A percentile compares a stretch with the other conserved stretches of the same genome.
These are phyloP conservation scores for Pseudopipra pipra DNA, from an alignment of 2,113 vertebrate genomes.

Conservation along the genomic window DNA sequence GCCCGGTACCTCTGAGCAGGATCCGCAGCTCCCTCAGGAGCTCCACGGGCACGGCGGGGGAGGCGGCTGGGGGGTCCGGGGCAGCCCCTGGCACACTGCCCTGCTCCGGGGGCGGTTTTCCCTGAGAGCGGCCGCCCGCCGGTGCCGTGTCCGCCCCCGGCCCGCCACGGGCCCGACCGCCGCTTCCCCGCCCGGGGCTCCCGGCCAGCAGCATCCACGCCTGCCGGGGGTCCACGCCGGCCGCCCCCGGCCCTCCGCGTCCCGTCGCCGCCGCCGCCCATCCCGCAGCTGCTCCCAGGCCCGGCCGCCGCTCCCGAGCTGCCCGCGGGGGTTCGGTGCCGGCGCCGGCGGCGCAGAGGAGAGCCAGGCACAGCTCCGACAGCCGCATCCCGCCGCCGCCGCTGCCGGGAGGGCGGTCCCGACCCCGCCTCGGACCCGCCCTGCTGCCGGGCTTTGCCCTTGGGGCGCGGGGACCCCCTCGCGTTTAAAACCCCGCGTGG, in stretches of 20 bases:
- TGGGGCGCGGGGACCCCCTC: background rate
- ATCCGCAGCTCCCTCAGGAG: conserved; percentile 59
- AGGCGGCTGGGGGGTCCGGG: background rate
- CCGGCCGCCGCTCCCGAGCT: background rate
- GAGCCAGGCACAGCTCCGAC: background rate
- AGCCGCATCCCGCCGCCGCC: background rate
- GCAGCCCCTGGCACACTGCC: background rate
- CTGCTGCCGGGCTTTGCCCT: background rate
- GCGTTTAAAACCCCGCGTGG: background rate
- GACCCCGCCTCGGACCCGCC: background rate
- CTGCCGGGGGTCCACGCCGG: background rate
- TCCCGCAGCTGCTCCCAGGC: background rate
- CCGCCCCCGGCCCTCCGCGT: background rate
- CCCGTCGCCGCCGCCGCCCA: background rate
- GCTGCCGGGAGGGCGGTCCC: background rate
- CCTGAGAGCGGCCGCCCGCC: accelerated
- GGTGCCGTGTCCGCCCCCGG: background rate
- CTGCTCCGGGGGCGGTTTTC: background rate
- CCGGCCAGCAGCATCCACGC: conserved; percentile 66
- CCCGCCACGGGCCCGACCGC: background rate
- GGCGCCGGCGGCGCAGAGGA: background rate
- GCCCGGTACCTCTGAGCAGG: conserved; percentile 61
- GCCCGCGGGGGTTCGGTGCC: no score
- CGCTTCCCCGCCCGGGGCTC: background rate
- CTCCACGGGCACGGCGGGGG: background rate